Evolutionary conservation across 2,797 vertebrate species (phyloP).

Genomic region (Morus bassanus): DNA sequence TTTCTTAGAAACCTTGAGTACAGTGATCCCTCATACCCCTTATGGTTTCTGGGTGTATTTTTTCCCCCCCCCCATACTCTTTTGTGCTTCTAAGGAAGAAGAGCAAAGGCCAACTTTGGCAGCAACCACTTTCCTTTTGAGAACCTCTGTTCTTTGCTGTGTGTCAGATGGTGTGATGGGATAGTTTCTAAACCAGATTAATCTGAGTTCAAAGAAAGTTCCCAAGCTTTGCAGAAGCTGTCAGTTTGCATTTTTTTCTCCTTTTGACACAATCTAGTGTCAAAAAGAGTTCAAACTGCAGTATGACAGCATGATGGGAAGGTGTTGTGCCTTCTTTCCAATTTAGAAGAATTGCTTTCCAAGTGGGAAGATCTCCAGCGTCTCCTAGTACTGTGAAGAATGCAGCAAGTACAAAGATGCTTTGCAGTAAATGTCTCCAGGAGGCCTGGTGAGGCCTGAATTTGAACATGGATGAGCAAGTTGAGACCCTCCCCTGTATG

Average conservation of each 20-base stretch:
- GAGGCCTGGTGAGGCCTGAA: not conserved
- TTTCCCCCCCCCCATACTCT: accelerated
- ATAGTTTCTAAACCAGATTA: constrained; percentile 7
- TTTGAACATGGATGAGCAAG: not conserved
- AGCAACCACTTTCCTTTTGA: not conserved
- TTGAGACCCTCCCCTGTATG: not conserved
- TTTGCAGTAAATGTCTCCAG: not conserved
- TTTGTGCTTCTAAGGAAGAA: not conserved
- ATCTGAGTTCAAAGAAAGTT: not conserved
- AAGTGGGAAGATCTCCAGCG: constrained; percentile 37
- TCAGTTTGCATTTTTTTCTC: not conserved
- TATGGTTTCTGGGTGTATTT: not conserved
- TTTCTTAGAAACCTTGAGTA: not conserved
- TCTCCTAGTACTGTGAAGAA: not conserved
- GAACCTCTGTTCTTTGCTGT: not conserved
- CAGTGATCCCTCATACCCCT: not conserved
- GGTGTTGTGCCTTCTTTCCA: constrained; percentile 22
- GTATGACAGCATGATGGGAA: not conserved
- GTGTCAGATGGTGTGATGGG: not conserved
- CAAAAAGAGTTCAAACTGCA: constrained; percentile 24
- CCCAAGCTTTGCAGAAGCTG: constrained; percentile 3
- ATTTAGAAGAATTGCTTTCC: constrained; percentile 18
- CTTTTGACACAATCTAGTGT: constrained; percentile 33
- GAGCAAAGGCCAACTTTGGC: not conserved
- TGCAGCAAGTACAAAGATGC: not conserved